Conservation (phyloP, 2,888 invertebrate species). For the Microctonus aethiopoides region DNA sequence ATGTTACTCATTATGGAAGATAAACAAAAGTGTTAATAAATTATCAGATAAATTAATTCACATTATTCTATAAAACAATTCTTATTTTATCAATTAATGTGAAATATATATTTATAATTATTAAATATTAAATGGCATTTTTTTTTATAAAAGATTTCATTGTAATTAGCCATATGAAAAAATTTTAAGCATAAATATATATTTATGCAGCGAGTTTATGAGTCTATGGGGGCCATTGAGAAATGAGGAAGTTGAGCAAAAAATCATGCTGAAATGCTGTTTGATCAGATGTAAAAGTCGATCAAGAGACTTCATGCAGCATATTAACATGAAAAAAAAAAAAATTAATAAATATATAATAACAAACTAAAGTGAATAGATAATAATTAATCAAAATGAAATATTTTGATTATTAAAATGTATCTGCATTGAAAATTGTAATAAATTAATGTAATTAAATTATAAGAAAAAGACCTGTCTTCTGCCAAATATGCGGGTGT, state of each 20-base stretch:
- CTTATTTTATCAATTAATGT: not conserved
- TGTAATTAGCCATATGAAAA: not conserved
- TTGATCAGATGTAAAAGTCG: constrained; percentile 22
- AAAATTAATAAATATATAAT: not conserved
- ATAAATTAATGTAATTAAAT: not conserved
- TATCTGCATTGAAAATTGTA: not conserved
- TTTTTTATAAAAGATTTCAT: not conserved
- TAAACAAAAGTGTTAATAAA: not conserved
- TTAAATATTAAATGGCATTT: too few species aligned
- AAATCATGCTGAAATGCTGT: not conserved
- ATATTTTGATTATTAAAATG: not conserved
- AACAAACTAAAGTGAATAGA: constrained; percentile 13
- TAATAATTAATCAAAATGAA: constrained; percentile 17
- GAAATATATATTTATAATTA: too few species aligned
- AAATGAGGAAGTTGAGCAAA: constrained; percentile 26
- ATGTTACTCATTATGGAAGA: constrained; percentile 9
- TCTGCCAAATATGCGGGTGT: constrained; percentile 37
- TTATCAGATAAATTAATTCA: not conserved
- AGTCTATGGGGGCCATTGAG: not conserved
- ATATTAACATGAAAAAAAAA: not conserved
- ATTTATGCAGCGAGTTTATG: too few species aligned
- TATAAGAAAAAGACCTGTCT: not conserved
- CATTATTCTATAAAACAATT: not conserved
- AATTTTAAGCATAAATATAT: not conserved
- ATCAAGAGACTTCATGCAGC: constrained; percentile 10